phyloP scores from a whole-genome alignment of 30 jellyfish, hydroid and myxozoan species.

The Hydractinia echinata region DNA sequence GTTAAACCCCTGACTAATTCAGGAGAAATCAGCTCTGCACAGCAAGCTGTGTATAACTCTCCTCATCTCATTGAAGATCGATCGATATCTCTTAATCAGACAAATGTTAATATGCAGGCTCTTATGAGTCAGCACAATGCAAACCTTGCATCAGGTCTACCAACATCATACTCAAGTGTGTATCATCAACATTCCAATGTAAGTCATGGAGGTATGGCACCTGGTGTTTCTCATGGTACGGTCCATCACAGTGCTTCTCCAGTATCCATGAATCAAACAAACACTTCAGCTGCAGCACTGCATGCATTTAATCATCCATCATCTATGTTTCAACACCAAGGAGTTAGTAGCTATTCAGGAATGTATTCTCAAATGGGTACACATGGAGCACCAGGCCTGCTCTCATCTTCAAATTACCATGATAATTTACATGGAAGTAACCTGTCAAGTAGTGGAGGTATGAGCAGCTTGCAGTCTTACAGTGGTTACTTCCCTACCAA shows the following conservation, averaged over 20 bases:
- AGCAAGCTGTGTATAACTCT: not conserved
- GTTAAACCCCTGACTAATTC: not conserved
- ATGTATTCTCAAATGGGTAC: slow-evolving; percentile 13
- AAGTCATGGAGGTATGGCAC: not conserved
- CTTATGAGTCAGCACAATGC: not conserved
- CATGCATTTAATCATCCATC: slow-evolving; percentile 5
- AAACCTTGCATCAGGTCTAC: not conserved
- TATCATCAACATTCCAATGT: not conserved
- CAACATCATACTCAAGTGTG: slow-evolving; percentile 7
- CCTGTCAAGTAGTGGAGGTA: not conserved
- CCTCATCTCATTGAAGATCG: not conserved
- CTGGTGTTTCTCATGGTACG: not conserved
- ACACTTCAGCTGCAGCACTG: not conserved
- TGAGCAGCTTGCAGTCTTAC: not conserved
- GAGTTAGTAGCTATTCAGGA: slow-evolving; percentile 3
- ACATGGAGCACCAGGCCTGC: slow-evolving; percentile 1
- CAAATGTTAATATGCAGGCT: not conserved
- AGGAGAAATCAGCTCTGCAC: not conserved
- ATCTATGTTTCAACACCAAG: slow-evolving; percentile 16
- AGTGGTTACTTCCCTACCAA: slow-evolving; percentile 24
- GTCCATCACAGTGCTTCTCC: slow-evolving; percentile 6
- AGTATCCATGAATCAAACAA: not conserved
- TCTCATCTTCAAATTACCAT: not conserved
- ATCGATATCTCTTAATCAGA: not conserved
- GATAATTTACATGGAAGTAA: not conserved